Evolutionary conservation across 2,113 vertebrate genomes (phyloP).

Genomic region (Actenoides lindsayi): DNA sequence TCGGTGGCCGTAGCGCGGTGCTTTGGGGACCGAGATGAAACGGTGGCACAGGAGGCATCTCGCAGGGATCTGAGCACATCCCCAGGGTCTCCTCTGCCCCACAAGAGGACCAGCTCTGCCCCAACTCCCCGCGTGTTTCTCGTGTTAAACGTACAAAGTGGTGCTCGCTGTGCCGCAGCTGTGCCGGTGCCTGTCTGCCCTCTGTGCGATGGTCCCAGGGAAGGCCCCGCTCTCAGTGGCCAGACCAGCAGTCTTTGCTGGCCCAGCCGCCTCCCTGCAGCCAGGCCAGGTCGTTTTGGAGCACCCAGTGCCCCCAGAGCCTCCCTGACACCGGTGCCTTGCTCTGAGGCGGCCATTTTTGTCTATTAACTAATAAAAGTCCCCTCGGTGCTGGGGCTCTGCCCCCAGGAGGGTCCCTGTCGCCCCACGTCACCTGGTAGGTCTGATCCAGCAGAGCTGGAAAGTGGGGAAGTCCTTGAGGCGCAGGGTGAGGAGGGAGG

Average conservation of each 20-base stretch:
- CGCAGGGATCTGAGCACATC: accelerated
- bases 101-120: not conserved
- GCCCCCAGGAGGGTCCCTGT: not conserved
- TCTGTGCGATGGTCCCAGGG: not conserved
- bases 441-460: not conserved
- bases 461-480: not conserved
- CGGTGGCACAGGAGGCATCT: accelerated
- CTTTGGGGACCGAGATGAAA: accelerated
- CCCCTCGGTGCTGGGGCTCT: not conserved
- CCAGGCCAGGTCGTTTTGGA: not conserved
- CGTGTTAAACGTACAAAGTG: not conserved
- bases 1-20: accelerated
- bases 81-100: not conserved
- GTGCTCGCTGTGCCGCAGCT: accelerated
- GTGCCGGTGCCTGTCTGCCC: not conserved
- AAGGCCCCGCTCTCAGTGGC: accelerated
- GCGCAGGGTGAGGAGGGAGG: not conserved
- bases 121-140: not conserved
- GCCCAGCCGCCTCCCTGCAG: not conserved
- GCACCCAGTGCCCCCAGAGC: not conserved
- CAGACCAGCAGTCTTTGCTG: accelerated
- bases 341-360: not conserved
- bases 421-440: not conserved
- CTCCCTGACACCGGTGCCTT: not conserved
- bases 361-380: not conserved